Conservation (phyloP, 2,797 vertebrate genomes). For the Pachyuromys duprasi region DNA sequence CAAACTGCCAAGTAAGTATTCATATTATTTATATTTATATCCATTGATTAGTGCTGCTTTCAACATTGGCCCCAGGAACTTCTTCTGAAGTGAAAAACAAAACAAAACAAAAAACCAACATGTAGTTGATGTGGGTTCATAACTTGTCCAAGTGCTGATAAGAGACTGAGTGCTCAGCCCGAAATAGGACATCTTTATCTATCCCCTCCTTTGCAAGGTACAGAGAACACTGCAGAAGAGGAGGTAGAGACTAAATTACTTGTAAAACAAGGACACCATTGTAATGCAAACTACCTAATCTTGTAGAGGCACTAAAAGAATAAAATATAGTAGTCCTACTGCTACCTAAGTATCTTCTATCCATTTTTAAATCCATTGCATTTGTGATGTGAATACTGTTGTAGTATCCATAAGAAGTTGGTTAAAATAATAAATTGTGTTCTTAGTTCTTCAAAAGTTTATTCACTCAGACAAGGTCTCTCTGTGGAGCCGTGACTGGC, state of each 20-base stretch:
- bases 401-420: background rate
- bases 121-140: background rate
- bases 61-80: background rate
- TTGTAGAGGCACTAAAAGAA: background rate
- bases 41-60: background rate
- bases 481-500: background rate
- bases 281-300: constrained; percentile 2
- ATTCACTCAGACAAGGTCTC: background rate
- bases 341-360: background rate
- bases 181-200: background rate
- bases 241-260: background rate
- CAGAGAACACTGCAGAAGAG: background rate
- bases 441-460: background rate
- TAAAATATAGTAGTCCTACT: background rate
- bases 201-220: too few species aligned
- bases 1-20: background rate
- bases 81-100: background rate
- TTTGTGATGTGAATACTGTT: background rate
- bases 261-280: background rate
- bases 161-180: background rate
- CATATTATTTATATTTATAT: background rate
- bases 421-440: background rate
- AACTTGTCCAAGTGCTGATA: background rate
- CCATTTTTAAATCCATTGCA: background rate
- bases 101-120: too few species aligned